These are phyloP conservation scores for Polydrusus cervinus DNA, from an alignment of 2,888 invertebrate genomes.

Conservation along the genomic window DNA sequence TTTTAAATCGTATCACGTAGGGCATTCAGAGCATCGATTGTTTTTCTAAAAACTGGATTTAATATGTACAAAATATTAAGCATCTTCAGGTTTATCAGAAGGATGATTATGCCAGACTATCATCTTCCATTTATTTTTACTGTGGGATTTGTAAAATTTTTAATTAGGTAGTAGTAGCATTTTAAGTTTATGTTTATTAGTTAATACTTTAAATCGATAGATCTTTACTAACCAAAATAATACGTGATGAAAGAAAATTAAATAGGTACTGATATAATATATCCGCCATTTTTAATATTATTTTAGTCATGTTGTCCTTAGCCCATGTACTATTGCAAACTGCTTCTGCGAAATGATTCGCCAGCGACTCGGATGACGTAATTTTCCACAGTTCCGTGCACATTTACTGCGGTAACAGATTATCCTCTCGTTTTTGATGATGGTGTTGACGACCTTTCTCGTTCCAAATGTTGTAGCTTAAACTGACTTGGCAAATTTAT, in stretches of 20 bases:
- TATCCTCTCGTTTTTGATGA: constrained; percentile 48
- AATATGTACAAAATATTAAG: too few relatives aligned
- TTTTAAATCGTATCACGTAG: too few relatives aligned
- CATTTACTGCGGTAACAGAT: constrained; percentile 53
- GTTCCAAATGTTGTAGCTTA: constrained; percentile 38
- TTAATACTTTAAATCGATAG: too few relatives aligned
- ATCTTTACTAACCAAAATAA: too few relatives aligned
- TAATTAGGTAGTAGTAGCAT: too few relatives aligned
- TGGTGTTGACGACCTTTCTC: constrained; percentile 54
- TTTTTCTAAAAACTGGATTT: too few relatives aligned
- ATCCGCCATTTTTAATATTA: neutral
- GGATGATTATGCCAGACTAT: too few relatives aligned
- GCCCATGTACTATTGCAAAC: constrained; percentile 38
- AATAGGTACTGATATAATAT: neutral
- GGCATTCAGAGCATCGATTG: too few relatives aligned
- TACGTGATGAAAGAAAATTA: neutral
- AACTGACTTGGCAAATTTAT: constrained; percentile 34
- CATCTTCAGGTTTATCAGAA: too few relatives aligned
- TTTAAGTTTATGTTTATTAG: too few relatives aligned
- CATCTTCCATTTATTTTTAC: too few relatives aligned
- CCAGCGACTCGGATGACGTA: constrained; percentile 49
- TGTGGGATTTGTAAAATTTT: too few relatives aligned
- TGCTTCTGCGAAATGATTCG: constrained; percentile 46
- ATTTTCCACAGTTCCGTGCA: constrained; percentile 53
- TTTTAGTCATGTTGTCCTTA: neutral